Evolutionary conservation across 2,113 vertebrate species (phyloP).

Genomic region (Thamnaconus septentrionalis): DNA sequence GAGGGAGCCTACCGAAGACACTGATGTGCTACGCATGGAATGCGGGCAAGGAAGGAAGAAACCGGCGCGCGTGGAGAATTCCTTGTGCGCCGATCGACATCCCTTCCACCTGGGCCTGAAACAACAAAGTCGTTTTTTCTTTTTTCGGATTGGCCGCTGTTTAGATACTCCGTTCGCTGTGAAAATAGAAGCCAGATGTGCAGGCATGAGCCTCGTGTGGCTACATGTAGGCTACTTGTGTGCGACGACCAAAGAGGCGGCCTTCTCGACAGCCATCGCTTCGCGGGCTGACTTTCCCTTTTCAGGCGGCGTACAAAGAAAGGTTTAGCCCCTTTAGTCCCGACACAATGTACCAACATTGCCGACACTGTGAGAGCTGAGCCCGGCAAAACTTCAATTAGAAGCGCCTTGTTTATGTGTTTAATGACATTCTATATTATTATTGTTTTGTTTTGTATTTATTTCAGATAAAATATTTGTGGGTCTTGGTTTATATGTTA

Average conservation of each 20-base stretch:
- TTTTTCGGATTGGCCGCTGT: conserved; percentile 68
- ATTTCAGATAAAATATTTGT: conserved; percentile 21
- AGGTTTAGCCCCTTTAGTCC: conserved; percentile 68
- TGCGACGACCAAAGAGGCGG: conserved; percentile 57
- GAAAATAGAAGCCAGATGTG: conserved; percentile 77
- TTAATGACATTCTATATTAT: conserved; percentile 26
- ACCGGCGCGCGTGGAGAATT: conserved; percentile 51
- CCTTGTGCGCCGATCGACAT: conserved; percentile 51
- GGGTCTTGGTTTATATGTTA: conserved; percentile 1
- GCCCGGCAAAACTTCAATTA: conserved; percentile 56
- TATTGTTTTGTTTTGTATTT: conserved; percentile 7
- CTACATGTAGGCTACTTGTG: conserved; percentile 73
- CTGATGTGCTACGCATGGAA: conserved; percentile 72
- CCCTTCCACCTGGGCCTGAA: conserved; percentile 75
- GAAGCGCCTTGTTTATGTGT: conserved; percentile 2
- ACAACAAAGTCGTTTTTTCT: conserved; percentile 69
- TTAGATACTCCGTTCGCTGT: conserved; percentile 74
- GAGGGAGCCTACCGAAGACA: conserved; percentile 62
- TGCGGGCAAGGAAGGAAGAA: conserved; percentile 57
- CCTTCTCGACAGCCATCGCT: conserved; percentile 68
- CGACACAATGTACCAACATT: conserved; percentile 59
- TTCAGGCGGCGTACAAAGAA: conserved; percentile 68
- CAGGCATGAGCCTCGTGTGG: conserved; percentile 71
- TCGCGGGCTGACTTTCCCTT: conserved; percentile 70
- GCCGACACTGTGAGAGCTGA: conserved; percentile 43